Evolutionary conservation across 2,113 vertebrate species (phyloP), one percentile per base, ranked within the genome.

Genomic region (Campylomormyrus numenius): DNA sequence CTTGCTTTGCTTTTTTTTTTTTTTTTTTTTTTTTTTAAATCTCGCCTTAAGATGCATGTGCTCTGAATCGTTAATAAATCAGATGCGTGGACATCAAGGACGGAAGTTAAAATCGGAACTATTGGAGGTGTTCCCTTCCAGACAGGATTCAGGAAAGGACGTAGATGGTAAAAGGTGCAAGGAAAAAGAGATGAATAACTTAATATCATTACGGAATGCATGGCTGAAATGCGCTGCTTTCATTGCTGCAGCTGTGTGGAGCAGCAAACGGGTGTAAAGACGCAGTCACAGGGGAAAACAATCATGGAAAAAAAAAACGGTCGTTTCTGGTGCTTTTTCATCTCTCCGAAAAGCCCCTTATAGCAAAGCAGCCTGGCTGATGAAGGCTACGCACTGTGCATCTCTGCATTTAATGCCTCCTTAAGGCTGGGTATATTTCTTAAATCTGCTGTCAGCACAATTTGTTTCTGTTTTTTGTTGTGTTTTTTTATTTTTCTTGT

Each of bases 281-380:
- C 52, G 7, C 83, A 45, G 50, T 87, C 89, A 89, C 50, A 85
- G 88, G 88, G 88, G 88, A 89, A 89, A 87, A 83, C 88, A 83
- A 74, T 85, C 39, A 85, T 89, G 89, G 89, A 49, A 90, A 91
- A 91, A 91, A 35, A 91, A 91, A 46, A 89, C 92, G 93, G 91
- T 87, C 91, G 91, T 89, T 86, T 89, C 42, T 53, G 50, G 85
- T 35, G 50, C 85, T 58, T 87, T 90, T 90, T 86, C 19, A 90
- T 56, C 88, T 66, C 39, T 87, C 49, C 85, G 90, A 85, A 93
- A 92, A 91, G 90, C 91, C 93, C 93, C 90, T 24, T 89, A 90
- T 89, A 31, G n/a, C 50, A 89, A 90, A 91, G 80, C 42, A 19
- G 31, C 24, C 17, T n/a, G 77, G 70, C 15, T 89, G 85, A 84